phyloP scores from a whole-genome alignment of 30 jellyfish, hydroid and myxozoan species.

The Phacellophora camtschatica region DNA sequence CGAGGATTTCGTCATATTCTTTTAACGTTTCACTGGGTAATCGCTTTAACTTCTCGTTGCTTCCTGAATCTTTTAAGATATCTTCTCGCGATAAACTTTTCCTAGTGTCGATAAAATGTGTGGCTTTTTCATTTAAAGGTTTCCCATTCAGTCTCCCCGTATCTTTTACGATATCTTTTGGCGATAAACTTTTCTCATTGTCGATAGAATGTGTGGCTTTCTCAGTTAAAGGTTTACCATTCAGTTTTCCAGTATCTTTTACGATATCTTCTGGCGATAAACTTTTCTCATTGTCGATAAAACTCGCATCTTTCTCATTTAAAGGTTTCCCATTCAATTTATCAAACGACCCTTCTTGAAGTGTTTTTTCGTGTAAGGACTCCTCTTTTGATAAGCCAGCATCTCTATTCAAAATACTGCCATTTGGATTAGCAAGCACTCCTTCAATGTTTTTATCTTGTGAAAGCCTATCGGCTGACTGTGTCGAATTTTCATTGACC shows the following conservation, averaged over 20 bases:
- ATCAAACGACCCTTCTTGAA: too few species aligned
- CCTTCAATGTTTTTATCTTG: too few species aligned
- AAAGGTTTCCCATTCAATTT: neutral
- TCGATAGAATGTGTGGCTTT: neutral
- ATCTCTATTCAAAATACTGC: too few species aligned
- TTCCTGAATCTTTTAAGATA: neutral
- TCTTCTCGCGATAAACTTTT: neutral
- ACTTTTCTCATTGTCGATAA: neutral
- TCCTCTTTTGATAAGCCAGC: too few species aligned
- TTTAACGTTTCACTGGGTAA: conserved; percentile 11
- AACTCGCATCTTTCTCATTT: neutral
- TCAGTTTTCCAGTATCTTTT: neutral
- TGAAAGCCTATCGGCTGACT: too few species aligned
- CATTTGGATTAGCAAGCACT: neutral
- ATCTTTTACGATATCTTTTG: neutral
- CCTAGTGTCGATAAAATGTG: neutral
- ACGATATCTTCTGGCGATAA: neutral
- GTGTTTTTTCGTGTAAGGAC: too few species aligned
- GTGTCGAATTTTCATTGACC: too few species aligned
- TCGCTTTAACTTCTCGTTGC: neutral
- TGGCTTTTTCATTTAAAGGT: neutral
- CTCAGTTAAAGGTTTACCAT: neutral
- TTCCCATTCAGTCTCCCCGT: neutral
- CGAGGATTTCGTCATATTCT: conserved; percentile 36
- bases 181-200: neutral